These are phyloP conservation scores for Thelaira solivaga DNA, from an alignment of 2,888 invertebrate species.

Conservation along the genomic window DNA sequence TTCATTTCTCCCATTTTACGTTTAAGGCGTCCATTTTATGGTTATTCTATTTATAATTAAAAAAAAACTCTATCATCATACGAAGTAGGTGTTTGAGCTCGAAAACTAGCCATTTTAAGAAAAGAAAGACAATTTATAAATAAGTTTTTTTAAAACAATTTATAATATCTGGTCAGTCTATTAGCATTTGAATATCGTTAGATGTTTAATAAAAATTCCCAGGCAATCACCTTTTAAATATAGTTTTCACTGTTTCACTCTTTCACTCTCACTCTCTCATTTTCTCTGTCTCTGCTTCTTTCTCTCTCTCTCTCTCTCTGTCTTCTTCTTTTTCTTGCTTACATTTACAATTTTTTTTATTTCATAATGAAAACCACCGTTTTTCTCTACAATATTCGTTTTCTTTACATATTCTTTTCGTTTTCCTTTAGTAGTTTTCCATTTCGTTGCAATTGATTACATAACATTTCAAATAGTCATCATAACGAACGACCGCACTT, in stretches of 20 bases:
- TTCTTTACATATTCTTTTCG: conserved; percentile 30
- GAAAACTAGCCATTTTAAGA: too few relatives aligned
- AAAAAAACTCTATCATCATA: too few relatives aligned
- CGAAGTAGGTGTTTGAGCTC: too few relatives aligned
- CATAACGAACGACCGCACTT: conserved; percentile 4
- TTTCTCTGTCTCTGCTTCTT: background rate
- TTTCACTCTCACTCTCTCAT: background rate
- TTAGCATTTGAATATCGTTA: background rate
- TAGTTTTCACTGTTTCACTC: background rate
- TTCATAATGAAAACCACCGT: conserved; percentile 40
- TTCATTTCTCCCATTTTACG: too few relatives aligned
- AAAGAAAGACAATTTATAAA: too few relatives aligned
- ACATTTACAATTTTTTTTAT: background rate
- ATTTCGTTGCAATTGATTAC: conserved; percentile 60
- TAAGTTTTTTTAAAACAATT: background rate
- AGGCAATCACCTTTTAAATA: conserved; percentile 32
- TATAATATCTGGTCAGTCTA: conserved; percentile 17
- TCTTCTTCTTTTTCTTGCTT: background rate
- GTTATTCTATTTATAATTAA: too few relatives aligned
- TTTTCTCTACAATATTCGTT: conserved; percentile 17
- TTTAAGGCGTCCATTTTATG: too few relatives aligned
- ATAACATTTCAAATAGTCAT: conserved; percentile 42
- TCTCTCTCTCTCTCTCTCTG: background rate
- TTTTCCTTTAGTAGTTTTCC: conserved; percentile 55
- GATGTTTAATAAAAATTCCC: conserved; percentile 33